Evolutionary conservation across 2,113 vertebrate genomes (phyloP).

Genomic region (Tachysurus vachellii): DNA sequence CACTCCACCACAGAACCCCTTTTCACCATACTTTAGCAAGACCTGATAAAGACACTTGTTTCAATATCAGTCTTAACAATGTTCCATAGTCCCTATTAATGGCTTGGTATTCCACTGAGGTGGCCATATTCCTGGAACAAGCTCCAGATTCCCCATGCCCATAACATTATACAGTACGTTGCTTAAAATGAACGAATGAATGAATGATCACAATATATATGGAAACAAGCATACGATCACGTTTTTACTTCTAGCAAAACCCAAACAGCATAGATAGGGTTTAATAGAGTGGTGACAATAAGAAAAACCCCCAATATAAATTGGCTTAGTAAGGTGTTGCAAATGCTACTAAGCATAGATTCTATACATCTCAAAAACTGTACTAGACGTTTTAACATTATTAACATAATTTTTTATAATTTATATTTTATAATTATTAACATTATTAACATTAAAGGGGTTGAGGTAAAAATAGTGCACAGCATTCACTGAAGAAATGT

Average conservation of each 20-base stretch:
- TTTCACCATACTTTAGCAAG: constrained; percentile 66
- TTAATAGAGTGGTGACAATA: neutral
- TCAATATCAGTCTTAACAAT: neutral
- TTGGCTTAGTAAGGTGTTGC: neutral
- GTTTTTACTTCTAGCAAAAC: neutral
- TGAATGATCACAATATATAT: neutral
- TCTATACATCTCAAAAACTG: neutral
- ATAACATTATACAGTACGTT: neutral
- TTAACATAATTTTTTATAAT: too few species aligned
- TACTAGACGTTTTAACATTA: neutral
- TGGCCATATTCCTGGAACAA: neutral
- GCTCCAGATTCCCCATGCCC: neutral
- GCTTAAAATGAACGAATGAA: neutral
- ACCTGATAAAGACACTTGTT: constrained; percentile 69
- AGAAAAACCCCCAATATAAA: neutral
- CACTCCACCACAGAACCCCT: constrained; percentile 81
- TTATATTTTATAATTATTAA: too few species aligned
- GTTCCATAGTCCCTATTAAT: neutral
- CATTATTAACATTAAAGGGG: too few species aligned
- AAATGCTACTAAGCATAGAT: neutral
- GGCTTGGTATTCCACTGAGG: neutral
- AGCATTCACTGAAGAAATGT: neutral
- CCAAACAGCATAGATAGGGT: neutral
- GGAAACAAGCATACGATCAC: neutral
- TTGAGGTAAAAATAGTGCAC: neutral